phyloP scores from a whole-genome alignment of 2,113 vertebrate genomes.

The Pterocles gutturalis region DNA sequence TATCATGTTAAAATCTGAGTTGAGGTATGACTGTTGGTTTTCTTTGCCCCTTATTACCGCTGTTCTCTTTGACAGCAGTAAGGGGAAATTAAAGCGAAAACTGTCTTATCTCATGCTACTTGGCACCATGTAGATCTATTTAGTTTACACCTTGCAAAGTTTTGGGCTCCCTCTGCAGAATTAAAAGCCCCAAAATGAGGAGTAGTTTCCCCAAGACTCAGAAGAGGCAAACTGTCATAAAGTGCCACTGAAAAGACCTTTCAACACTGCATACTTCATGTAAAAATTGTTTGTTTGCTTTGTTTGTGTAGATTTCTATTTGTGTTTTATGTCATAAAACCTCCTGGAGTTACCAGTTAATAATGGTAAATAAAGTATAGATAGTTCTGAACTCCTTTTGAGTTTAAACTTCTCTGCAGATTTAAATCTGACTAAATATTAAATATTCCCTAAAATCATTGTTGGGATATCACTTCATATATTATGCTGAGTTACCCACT shows the following conservation, averaged over 20 bases:
- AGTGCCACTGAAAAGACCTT: constrained; percentile 81
- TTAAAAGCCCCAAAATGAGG: constrained; percentile 67
- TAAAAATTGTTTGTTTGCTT: constrained; percentile 80
- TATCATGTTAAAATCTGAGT: constrained; percentile 77
- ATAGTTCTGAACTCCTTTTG: constrained; percentile 74
- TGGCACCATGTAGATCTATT: constrained; percentile 73
- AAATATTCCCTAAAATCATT: constrained; percentile 72
- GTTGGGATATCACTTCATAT: constrained; percentile 72
- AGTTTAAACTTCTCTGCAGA: constrained; percentile 74
- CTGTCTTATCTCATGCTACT: constrained; percentile 67
- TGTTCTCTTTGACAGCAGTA: constrained; percentile 51
- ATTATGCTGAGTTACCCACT: constrained; percentile 78
- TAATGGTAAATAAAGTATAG: constrained; percentile 75
- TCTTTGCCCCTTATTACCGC: constrained; percentile 35
- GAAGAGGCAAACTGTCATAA: constrained; percentile 77
- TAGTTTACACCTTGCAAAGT: constrained; percentile 74
- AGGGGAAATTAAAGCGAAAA: constrained; percentile 62
- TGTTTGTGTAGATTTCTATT: constrained; percentile 80
- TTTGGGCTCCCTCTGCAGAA: constrained; percentile 76
- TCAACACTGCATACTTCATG: constrained; percentile 82
- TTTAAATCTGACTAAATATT: constrained; percentile 66
- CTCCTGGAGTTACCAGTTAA: constrained; percentile 75
- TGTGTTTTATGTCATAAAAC: constrained; percentile 80
- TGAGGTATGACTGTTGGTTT: constrained; percentile 63
- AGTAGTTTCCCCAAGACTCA: constrained; percentile 78